Percentiles rank a stretch among this genome's conserved stretches.
Evolutionary conservation across 2,888 invertebrate species (phyloP).

Genomic region (Ectemnius lituratus): DNA sequence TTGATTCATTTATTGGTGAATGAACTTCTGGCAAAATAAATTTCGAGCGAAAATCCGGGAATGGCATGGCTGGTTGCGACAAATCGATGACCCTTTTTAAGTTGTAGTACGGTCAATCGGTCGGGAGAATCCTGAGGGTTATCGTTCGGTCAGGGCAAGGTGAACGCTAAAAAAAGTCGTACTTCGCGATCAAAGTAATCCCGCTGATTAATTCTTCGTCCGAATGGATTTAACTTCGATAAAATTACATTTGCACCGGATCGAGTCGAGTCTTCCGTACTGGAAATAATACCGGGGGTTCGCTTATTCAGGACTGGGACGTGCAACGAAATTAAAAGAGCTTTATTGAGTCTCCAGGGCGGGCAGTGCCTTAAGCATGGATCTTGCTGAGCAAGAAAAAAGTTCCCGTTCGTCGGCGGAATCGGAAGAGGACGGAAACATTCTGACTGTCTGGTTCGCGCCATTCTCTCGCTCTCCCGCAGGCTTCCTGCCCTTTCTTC

Average conservation of each 20-base stretch:
- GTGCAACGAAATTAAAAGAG: conserved; percentile 43
- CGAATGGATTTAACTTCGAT: conserved; percentile 45
- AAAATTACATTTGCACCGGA: conserved; percentile 45
- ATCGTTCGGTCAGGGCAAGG: neutral
- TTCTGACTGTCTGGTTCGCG: neutral
- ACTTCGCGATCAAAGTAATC: conserved; percentile 13
- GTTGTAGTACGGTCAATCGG: too few species aligned
- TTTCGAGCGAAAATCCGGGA: too few species aligned
- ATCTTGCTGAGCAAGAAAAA: conserved; percentile 1
- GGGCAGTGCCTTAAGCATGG: neutral
- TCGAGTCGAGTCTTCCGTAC: conserved; percentile 29
- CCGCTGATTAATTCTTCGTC: conserved; percentile 27
- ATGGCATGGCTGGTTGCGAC: too few species aligned
- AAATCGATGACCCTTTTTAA: neutral
- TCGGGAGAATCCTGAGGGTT: too few species aligned
- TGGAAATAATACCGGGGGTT: conserved; percentile 4
- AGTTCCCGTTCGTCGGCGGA: neutral
- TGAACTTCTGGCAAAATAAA: too few species aligned
- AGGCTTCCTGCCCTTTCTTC: neutral
- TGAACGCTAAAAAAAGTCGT: neutral
- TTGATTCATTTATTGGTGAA: too few species aligned
- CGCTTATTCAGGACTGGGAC: conserved; percentile 19
- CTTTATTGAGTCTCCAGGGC: conserved; percentile 1
- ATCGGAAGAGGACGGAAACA: neutral
- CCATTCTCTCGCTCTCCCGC: conserved; percentile 1